A percentile compares a stretch with the other conserved stretches of the same genome.
Conservation (phyloP, 2,888 invertebrate species). For the Lymantria dispar region DNA sequence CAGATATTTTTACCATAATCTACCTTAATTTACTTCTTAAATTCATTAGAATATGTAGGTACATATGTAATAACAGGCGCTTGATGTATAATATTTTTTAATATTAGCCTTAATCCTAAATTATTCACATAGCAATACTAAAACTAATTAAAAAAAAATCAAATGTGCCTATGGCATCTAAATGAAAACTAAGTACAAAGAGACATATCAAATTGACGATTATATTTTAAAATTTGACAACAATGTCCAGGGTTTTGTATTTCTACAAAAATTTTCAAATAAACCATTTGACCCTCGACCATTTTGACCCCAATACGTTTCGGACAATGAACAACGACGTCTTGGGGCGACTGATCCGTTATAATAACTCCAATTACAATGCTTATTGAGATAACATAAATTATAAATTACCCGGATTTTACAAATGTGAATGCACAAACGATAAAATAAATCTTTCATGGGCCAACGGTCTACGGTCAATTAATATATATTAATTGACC, state of each 20-base stretch:
- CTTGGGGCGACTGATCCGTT: slow-evolving; percentile 71
- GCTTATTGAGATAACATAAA: slow-evolving; percentile 75
- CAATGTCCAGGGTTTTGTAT: slow-evolving; percentile 60
- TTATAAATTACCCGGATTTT: slow-evolving; percentile 61
- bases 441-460: slow-evolving; percentile 33
- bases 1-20: too few relatives aligned
- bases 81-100: too few relatives aligned
- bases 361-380: slow-evolving; percentile 74
- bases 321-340: slow-evolving; percentile 58
- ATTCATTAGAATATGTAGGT: too few relatives aligned
- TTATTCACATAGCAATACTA: too few relatives aligned
- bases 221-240: slow-evolving; percentile 43
- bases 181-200: slow-evolving; percentile 11
- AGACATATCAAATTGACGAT: slow-evolving; percentile 22
- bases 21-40: too few relatives aligned
- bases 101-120: too few relatives aligned
- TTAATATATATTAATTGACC: slow-evolving; percentile 6
- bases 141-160: too few relatives aligned
- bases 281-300: slow-evolving; percentile 72
- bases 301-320: slow-evolving; percentile 66
- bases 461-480: slow-evolving; percentile 21
- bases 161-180: too few relatives aligned
- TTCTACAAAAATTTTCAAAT: slow-evolving; percentile 59
- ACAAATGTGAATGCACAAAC: slow-evolving; percentile 26
- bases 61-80: too few relatives aligned